phyloP scores from a whole-genome alignment of 2,888 invertebrate genomes.

The Dexiosoma caninum region DNA sequence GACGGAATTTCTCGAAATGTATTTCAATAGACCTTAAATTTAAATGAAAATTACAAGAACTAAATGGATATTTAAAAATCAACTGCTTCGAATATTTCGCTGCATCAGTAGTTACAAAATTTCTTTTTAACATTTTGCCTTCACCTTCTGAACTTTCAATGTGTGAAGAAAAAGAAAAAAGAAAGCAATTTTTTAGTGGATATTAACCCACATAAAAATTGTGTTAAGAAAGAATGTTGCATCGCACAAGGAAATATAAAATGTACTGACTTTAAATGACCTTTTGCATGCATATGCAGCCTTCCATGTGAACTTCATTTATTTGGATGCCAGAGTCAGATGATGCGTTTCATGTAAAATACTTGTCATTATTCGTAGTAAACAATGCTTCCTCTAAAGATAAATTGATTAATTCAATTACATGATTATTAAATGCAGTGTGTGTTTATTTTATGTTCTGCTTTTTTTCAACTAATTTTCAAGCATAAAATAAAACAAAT shows the following conservation, averaged over 20 bases:
- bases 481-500: neutral
- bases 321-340: neutral
- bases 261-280: slow-evolving; percentile 43
- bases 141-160: slow-evolving; percentile 24
- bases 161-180: neutral
- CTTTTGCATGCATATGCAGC: neutral
- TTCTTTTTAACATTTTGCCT: neutral
- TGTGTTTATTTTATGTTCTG: neutral
- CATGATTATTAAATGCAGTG: slow-evolving; percentile 47
- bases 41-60: too few species aligned
- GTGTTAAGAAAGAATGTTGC: slow-evolving; percentile 22
- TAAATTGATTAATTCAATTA: slow-evolving; percentile 62
- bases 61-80: too few species aligned
- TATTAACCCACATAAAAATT: slow-evolving; percentile 53
- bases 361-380: neutral
- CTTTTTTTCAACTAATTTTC: slow-evolving; percentile 4
- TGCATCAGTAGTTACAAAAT: neutral
- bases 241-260: neutral
- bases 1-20: too few species aligned
- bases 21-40: too few species aligned
- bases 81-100: too few species aligned
- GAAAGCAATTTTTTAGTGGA: neutral
- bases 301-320: slow-evolving; percentile 17
- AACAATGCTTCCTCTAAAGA: slow-evolving; percentile 47
- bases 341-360: neutral